Base-by-base conservation (phyloP, 2,888 invertebrate species). In the Lysandra bellargus region DNA sequence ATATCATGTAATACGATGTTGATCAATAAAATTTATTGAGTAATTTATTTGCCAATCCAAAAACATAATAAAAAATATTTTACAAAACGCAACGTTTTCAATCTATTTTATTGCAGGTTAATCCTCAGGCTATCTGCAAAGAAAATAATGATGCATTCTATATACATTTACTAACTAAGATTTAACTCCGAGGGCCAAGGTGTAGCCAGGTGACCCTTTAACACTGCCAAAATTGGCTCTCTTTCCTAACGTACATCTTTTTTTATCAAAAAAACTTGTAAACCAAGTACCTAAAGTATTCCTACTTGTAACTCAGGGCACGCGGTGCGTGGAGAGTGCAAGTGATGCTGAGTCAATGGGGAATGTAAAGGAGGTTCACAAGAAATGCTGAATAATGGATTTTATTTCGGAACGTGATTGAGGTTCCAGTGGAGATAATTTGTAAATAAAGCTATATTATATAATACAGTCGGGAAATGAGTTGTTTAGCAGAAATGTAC, bases 351-450 rank as follows among this genome's bases (percentile, higher is more conserved):
- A 64, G 23, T 30, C 64, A 64, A 23, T 61, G 61, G 30, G 64
- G 64, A 64, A 64, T 64, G 64, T 64, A 9, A 64, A 64, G 64
- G 30, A 30, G 64, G 64, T 64, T 64, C 64, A 64, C 64, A 30
- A 30, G 30, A 64, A 64, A 64, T 64, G 64, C 30, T 64, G 64
- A 64, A 64, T 64, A 64, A 64, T 64, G 64, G 64, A 64, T 64
- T 64, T 64, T 64, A 64, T 64, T 64, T 64, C 23, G 61, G 61
- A n/a, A 23, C 64, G 64, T 64, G 64, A 64, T 64, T 64, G 64
- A 64, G 30, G 64, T 64, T 64, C 64, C 9, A 64, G 30, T 64
- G 2, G 64, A 17, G 17, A 64, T 64, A 3, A 64, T 64, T 64
- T 64, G 64, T 64, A 12, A 30, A 64, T 30, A 64, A 64, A 30